These are phyloP conservation scores for Parapsyche elsis DNA, from an alignment of 1,140 invertebrate genomes.

Conservation along the genomic window DNA sequence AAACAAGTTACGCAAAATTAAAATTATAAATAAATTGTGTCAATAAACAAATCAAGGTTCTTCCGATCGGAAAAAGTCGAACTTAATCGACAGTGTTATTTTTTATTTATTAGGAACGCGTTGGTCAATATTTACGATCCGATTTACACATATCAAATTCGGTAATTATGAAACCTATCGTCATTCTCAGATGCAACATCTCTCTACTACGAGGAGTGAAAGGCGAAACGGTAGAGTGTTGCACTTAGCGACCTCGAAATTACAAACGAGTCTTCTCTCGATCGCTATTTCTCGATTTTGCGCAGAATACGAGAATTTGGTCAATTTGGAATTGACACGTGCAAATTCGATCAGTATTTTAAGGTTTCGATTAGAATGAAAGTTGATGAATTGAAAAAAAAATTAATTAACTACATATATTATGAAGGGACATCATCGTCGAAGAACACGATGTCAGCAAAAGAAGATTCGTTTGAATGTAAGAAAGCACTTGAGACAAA, in stretches of 20 bases:
- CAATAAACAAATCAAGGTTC: conserved; percentile 1
- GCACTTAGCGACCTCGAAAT: conserved; percentile 31
- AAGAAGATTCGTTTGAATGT: background rate
- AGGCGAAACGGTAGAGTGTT: conserved; percentile 27
- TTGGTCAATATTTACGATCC: too few relatives aligned
- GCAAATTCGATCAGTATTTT: too few relatives aligned
- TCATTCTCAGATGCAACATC: background rate
- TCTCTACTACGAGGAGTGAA: conserved; percentile 7
- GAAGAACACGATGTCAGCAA: background rate
- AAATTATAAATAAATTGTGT: too few relatives aligned
- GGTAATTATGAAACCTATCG: background rate
- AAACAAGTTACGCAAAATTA: too few relatives aligned
- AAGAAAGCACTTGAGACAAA: background rate
- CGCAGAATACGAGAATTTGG: background rate
- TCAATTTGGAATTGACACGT: too few relatives aligned
- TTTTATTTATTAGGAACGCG: too few relatives aligned
- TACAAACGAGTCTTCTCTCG: conserved; percentile 2
- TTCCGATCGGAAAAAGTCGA: background rate
- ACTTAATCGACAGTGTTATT: background rate
- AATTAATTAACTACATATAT: too few relatives aligned
- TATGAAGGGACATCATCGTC: background rate
- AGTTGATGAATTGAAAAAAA: too few relatives aligned
- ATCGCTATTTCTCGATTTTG: background rate
- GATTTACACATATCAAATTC: conserved; percentile 3
- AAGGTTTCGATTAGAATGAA: too few relatives aligned